A percentile compares a stretch with the other conserved stretches of the same genome.
These are phyloP conservation scores for Micropoecilia bifurca DNA, from an alignment of 2,797 vertebrate species.

Conservation along the genomic window DNA sequence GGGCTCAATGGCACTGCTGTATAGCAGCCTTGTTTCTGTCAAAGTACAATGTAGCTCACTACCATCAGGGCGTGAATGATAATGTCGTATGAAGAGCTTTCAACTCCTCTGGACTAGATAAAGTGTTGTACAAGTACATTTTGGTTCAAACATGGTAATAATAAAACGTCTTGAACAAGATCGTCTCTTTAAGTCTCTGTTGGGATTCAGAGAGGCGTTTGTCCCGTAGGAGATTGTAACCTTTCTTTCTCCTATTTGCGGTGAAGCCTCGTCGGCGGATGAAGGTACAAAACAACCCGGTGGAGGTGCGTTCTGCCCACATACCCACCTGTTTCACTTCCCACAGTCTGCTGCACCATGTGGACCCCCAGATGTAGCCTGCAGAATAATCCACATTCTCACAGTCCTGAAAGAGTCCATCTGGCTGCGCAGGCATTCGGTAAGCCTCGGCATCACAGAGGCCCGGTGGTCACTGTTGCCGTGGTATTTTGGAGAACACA, in stretches of 20 bases:
- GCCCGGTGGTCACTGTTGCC: constrained; percentile 70
- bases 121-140: not conserved
- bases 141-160: not conserved
- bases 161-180: constrained; percentile 4
- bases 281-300: constrained; percentile 72
- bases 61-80: not conserved
- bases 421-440: constrained; percentile 86
- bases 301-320: constrained; percentile 77
- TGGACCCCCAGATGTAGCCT: constrained; percentile 97
- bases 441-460: constrained; percentile 82
- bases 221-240: constrained; percentile 66
- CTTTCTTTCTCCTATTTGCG: constrained; percentile 77
- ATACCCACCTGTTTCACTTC: constrained; percentile 79
- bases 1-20: too few relatives aligned
- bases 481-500: constrained; percentile 79
- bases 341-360: constrained; percentile 88
- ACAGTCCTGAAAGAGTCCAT: constrained; percentile 93
- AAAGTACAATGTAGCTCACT: not conserved
- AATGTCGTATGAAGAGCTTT: not conserved
- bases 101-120: not conserved
- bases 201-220: constrained; percentile 38
- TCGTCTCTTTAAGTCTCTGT: not conserved
- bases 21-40: not conserved
- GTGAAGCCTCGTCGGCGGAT: constrained; percentile 61
- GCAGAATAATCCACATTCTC: constrained; percentile 93